A percentile compares a stretch with the other conserved stretches of the same genome.
Evolutionary conservation across 2,797 vertebrate species (phyloP).

Genomic region (Protonibea diacanthus): DNA sequence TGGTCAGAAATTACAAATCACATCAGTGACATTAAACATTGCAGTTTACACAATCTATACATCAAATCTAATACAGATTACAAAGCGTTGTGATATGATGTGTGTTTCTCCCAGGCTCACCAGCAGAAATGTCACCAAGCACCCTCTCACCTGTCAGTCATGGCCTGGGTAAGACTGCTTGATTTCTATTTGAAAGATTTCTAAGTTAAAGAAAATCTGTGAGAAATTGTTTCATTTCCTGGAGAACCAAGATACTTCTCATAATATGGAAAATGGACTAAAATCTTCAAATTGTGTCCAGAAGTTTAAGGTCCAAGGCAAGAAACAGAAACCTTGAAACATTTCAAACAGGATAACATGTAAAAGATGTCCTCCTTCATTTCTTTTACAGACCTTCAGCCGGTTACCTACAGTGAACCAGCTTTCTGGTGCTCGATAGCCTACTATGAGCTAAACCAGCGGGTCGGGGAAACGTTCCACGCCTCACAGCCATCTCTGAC

Average conservation of each 20-base stretch:
- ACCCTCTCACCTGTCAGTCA: constrained; percentile 96
- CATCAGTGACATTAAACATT: background rate
- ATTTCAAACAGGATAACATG: background rate
- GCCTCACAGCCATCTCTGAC: constrained; percentile 97
- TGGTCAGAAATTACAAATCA: background rate
- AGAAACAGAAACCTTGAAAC: background rate
- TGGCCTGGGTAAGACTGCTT: constrained; percentile 88
- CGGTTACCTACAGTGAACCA: constrained; percentile 97
- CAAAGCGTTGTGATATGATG: background rate
- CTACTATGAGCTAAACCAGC: constrained; percentile 98
- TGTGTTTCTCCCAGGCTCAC: constrained; percentile 87
- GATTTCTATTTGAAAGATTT: background rate
- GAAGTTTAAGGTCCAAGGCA: background rate
- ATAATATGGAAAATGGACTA: background rate
- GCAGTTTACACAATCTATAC: background rate
- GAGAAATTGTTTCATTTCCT: background rate
- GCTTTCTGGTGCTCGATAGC: constrained; percentile 99
- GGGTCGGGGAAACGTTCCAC: constrained; percentile 98
- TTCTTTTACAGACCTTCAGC: constrained; percentile 90
- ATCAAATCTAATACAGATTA: background rate
- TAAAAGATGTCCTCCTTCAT: background rate
- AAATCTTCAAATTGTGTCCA: background rate
- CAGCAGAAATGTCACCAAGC: constrained; percentile 96
- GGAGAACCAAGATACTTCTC: background rate
- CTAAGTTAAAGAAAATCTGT: background rate